Percentiles rank a stretch among this genome's conserved stretches.
phyloP scores from a whole-genome alignment of 2,797 vertebrate genomes.

The Semotilus atromaculatus region DNA sequence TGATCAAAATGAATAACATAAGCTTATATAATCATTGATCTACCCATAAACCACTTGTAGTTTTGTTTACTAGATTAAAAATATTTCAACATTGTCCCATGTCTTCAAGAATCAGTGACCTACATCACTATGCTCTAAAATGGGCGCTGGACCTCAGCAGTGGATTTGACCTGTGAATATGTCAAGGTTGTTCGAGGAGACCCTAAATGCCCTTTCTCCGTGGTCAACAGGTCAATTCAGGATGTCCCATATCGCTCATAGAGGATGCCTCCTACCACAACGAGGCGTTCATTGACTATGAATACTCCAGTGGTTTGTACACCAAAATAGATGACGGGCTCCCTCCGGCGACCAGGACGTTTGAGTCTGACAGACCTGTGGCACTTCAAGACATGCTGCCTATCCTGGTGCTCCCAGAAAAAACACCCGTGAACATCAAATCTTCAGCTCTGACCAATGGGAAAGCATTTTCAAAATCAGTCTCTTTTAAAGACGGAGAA shows the following conservation, averaged over 20 bases:
- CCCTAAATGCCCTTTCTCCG: slow-evolving; percentile 54
- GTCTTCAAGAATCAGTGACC: slow-evolving; percentile 14
- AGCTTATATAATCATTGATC: background rate
- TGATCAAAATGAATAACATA: background rate
- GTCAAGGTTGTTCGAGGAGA: slow-evolving; percentile 12
- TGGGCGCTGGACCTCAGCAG: slow-evolving; percentile 24
- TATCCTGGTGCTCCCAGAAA: slow-evolving; percentile 55
- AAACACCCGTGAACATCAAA: slow-evolving; percentile 4
- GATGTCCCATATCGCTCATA: slow-evolving; percentile 45
- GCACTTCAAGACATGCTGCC: slow-evolving; percentile 42
- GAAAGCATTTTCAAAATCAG: slow-evolving; percentile 4
- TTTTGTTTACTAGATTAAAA: background rate
- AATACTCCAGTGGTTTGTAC: slow-evolving; percentile 62
- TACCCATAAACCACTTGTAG: background rate
- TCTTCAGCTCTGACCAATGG: slow-evolving; percentile 23
- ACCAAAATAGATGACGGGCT: slow-evolving; percentile 64
- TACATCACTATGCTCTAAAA: slow-evolving; percentile 4
- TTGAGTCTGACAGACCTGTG: background rate
- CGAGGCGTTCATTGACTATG: slow-evolving; percentile 58
- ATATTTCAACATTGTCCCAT: background rate
- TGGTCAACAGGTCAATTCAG: slow-evolving; percentile 67
- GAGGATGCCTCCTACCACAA: slow-evolving; percentile 64
- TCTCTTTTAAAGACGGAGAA: slow-evolving; percentile 35
- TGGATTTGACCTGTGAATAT: slow-evolving; percentile 22
- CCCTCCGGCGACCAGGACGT: background rate